phyloP scores from a whole-genome alignment of 2,113 vertebrate species.

The Zosterops lateralis region DNA sequence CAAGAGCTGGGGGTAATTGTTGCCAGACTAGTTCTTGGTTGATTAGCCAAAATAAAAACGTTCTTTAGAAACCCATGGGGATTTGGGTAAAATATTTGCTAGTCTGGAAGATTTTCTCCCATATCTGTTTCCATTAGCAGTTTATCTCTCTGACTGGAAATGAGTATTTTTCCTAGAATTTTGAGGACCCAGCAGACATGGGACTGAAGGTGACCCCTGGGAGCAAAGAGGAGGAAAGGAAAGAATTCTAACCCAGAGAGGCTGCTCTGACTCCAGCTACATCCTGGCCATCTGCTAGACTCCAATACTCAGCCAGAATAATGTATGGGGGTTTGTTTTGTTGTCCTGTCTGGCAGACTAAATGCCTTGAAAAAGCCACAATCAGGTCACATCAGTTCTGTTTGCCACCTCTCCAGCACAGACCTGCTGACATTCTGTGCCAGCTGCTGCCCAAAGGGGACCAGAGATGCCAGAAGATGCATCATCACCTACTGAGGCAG shows the following conservation, averaged over 20 bases:
- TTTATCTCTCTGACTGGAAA: neutral
- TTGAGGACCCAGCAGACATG: neutral
- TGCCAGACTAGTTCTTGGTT: neutral
- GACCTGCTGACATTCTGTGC: neutral
- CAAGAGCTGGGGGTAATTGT: neutral
- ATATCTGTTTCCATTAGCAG: neutral
- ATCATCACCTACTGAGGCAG: neutral
- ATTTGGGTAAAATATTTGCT: neutral
- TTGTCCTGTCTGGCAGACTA: neutral
- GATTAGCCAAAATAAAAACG: neutral
- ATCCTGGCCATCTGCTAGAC: neutral
- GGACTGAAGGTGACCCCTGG: neutral
- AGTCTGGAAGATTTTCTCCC: neutral
- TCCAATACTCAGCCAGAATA: neutral
- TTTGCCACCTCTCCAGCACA: neutral
- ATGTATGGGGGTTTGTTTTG: neutral
- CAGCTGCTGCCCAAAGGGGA: neutral
- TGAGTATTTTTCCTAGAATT: neutral
- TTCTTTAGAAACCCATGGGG: neutral
- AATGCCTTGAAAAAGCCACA: neutral
- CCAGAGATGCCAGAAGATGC: neutral
- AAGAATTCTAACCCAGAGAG: neutral
- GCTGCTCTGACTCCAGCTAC: neutral
- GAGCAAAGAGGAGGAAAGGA: neutral
- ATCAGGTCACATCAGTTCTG: neutral